Evolutionary conservation across 92 coral and sea anemone genomes (phyloP).

Genomic region (Palythoa caribaeorum): DNA sequence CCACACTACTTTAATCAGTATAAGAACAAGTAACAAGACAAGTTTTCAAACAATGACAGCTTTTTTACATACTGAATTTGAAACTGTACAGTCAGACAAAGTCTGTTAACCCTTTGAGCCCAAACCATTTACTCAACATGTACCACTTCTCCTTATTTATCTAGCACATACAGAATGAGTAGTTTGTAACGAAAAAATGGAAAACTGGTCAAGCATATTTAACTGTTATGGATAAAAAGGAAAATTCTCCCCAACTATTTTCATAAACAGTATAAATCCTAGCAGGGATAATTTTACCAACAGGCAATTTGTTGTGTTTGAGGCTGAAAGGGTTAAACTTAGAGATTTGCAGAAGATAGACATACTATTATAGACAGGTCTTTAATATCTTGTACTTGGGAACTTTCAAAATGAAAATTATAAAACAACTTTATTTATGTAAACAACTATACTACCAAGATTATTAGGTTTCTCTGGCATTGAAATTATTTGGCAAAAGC

Average conservation of each 20-base stretch:
- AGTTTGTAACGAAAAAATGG: constrained; percentile 15
- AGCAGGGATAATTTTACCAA: background rate
- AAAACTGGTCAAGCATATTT: constrained; percentile 24
- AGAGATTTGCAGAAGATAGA: constrained; percentile 2
- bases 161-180: constrained; percentile 13
- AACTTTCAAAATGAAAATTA: constrained; percentile 22
- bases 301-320: constrained; percentile 2
- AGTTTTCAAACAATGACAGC: constrained; percentile 17
- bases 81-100: constrained; percentile 4
- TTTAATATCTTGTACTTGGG: constrained; percentile 23
- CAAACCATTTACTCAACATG: background rate
- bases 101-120: constrained; percentile 1
- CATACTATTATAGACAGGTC: constrained; percentile 33
- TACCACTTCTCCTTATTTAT: constrained; percentile 1
- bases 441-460: constrained; percentile 18
- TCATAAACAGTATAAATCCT: background rate
- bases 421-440: constrained; percentile 20
- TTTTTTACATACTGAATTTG: constrained; percentile 13
- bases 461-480: constrained; percentile 11
- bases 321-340: constrained; percentile 11
- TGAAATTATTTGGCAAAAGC: background rate
- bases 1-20: constrained; percentile 17
- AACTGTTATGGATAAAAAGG: constrained; percentile 14
- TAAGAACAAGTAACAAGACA: constrained; percentile 16
- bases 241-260: constrained; percentile 24